Evolutionary conservation across 1,140 invertebrate genomes (phyloP), one percentile per base, ranked within the genome.

Genomic region (Saxidomus purpurata): DNA sequence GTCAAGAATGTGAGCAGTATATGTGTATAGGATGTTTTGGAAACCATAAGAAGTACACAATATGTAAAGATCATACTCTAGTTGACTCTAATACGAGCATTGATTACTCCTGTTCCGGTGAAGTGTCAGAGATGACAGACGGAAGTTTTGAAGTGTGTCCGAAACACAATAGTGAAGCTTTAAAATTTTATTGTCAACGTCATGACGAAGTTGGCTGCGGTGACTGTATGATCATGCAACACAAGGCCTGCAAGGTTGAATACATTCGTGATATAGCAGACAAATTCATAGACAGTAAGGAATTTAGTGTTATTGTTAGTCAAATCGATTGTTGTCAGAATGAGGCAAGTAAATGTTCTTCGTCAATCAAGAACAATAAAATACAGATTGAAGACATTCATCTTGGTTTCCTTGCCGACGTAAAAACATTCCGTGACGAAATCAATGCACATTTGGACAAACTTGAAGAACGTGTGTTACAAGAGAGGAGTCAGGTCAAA

Each of bases 201-300:
- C 71, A 76, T n/a, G 71, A 76, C 8, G 36, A 76, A 49, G 38
- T 76, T 40, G 71, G 71, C 25, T 76, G 71, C n/a, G 38, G 71
- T 4, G 71, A 76, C 9, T 76, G 71, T 22, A 76, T 76, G 19
- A 49, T 76, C 43, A 34, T 76, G 9, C 8, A 76, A n/a, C 71
- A 76, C 22, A 76, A 49, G 28, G 43, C 71, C 15, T 76, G 71
- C 38, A 47, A 76, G 2, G 43, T 76, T 13, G 38, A 76, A 15
- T 76, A 76, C 31, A 76, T 76, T 25, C 36, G 15, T 19, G 43
- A 76, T 22, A 49, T 25, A 15, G 71, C 71, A 9, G n/a, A 40
- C 9, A 15, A 8, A 15, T 40, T 76, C 15, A 76, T 22, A 47
- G 71, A 22, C n/a, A 76, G 71, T 25, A 40, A 28, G 15, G 71